Evolutionary conservation across 2,113 vertebrate species (phyloP), one percentile per base, ranked within the genome.

Genomic region (Myocastor coypus): DNA sequence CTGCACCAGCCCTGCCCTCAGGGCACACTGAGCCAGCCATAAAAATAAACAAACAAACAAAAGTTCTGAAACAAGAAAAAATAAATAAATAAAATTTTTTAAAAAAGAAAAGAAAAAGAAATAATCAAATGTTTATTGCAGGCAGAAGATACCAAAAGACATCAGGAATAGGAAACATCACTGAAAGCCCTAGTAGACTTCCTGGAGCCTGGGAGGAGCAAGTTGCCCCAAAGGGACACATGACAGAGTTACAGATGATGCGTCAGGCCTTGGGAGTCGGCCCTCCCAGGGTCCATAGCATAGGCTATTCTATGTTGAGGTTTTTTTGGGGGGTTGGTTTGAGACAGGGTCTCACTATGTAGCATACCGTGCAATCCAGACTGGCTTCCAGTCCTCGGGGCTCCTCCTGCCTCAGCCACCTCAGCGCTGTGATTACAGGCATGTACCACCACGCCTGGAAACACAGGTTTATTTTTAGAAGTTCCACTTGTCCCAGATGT

Each of bases 211-310:
- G 14, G 20, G 5, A 92, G 71, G 68, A 61, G 3, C 92, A 69
- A 80, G 42, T 57, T 73, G 26, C 50, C 10, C 28, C 63, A 83
- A 61, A 78, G 82, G 34, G 13, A 83, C 6, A 64, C 57, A n/a
- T 63, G 30, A 93, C 84, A 91, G 87, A 87, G 66, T 42, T 61
- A 78, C 84, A 92, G 32, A 94, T 46, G 82, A 93, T n/a, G 3
- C 40, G 59, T 59, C 50, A 42, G 66, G n/a, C 40, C 59, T 80
- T 16, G 50, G 89, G 42, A 87, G 73, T 30, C 28, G 22, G 37
- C 63, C 87, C 90, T 84, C 66, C 61, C 64, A 82, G 63, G 30
- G 22, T 30, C 22, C 14, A 4, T 55, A 63, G 1, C 22, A 19
- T 59, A 59, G 20, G 20, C 22, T 20, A 20, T 59, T 59, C 22